Evolutionary conservation across 2,888 invertebrate species (phyloP).

Genomic region (Sphinx pinastri): DNA sequence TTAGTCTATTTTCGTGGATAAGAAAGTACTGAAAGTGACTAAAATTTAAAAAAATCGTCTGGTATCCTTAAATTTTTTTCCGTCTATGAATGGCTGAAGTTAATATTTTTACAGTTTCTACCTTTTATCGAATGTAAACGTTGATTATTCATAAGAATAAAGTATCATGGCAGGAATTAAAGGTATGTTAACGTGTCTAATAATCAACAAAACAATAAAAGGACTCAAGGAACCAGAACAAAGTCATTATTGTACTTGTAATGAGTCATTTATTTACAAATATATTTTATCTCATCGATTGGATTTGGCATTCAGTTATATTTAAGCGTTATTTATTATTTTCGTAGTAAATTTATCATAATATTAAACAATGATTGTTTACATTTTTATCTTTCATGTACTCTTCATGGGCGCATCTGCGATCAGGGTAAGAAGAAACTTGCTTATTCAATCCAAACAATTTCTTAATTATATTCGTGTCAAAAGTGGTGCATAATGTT

Average conservation of each 20-base stretch:
- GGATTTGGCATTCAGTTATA: background rate
- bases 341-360: background rate
- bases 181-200: constrained; percentile 55
- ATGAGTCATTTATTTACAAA: constrained; percentile 78
- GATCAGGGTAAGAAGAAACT: constrained; percentile 60
- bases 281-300: constrained; percentile 42
- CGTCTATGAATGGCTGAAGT: constrained; percentile 30
- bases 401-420: constrained; percentile 38
- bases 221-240: background rate
- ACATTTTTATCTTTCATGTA: constrained; percentile 62
- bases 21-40: background rate
- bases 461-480: background rate
- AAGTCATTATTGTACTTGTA: constrained; percentile 41
- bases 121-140: constrained; percentile 30
- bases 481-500: too few relatives aligned
- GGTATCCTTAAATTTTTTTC: background rate
- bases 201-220: constrained; percentile 3
- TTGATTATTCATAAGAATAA: constrained; percentile 28
- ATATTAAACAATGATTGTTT: constrained; percentile 25
- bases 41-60: background rate
- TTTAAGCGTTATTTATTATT: too few relatives aligned
- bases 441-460: background rate
- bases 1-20: background rate
- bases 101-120: constrained; percentile 30
- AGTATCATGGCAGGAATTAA: constrained; percentile 78